A percentile compares a stretch with the other conserved stretches of the same genome.
Evolutionary conservation across 2,888 invertebrate genomes (phyloP).

Genomic region (Plagodis dolabraria): DNA sequence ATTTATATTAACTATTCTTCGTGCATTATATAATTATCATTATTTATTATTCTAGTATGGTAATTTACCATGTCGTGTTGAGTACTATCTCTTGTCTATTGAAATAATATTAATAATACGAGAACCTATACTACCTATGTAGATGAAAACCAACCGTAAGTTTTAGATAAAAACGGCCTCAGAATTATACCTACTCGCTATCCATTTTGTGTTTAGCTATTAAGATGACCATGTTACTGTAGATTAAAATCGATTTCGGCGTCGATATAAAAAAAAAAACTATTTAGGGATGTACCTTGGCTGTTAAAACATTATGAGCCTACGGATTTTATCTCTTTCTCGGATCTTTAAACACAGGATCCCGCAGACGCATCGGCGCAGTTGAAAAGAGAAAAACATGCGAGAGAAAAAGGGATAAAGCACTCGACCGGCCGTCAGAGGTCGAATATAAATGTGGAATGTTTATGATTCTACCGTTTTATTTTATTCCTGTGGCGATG

Average conservation of each 20-base stretch:
- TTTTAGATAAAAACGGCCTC: too few species aligned
- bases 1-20: too few species aligned
- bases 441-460: conserved; percentile 84
- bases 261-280: conserved; percentile 38
- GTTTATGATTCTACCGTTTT: conserved; percentile 85
- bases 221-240: conserved; percentile 23
- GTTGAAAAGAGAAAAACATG: conserved; percentile 59
- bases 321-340: conserved; percentile 78
- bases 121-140: too few species aligned
- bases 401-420: conserved; percentile 52
- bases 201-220: conserved; percentile 10
- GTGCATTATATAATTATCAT: too few species aligned
- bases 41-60: too few species aligned
- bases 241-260: conserved; percentile 38
- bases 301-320: conserved; percentile 83
- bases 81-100: too few species aligned
- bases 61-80: too few species aligned
- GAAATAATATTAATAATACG: too few species aligned
- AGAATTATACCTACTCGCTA: conserved; percentile 1
- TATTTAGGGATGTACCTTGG: conserved; percentile 47
- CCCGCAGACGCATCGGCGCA: conserved; percentile 79
- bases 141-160: too few species aligned
- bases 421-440: conserved; percentile 72
- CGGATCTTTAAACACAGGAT: conserved; percentile 71
- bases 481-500: conserved; percentile 78